These are phyloP conservation scores for Nephrotoma flavescens DNA, from an alignment of 2,888 invertebrate genomes.

Conservation along the genomic window DNA sequence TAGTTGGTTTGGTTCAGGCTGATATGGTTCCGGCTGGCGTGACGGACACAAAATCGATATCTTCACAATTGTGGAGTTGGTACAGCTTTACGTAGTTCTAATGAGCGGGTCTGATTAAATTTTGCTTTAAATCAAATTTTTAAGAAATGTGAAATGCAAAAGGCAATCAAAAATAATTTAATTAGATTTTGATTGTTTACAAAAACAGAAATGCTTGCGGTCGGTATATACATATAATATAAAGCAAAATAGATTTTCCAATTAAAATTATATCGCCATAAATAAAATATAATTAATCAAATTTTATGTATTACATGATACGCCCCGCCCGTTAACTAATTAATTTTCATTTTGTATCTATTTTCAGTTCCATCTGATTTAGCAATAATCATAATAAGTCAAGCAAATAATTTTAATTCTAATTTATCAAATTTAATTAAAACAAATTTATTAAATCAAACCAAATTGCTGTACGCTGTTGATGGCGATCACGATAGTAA, in stretches of 20 bases:
- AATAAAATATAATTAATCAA: constrained; percentile 20
- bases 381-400: constrained; percentile 48
- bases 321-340: too few relatives aligned
- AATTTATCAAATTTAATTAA: constrained; percentile 13
- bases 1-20: too few relatives aligned
- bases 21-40: too few relatives aligned
- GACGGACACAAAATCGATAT: too few relatives aligned
- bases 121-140: too few relatives aligned
- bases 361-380: constrained; percentile 28
- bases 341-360: background rate
- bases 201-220: constrained; percentile 27
- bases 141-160: too few relatives aligned
- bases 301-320: constrained; percentile 36
- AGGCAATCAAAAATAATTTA: too few relatives aligned
- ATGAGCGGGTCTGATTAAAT: too few relatives aligned
- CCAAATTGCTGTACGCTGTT: background rate
- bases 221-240: constrained; percentile 37
- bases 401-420: constrained; percentile 37
- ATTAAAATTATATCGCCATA: constrained; percentile 8
- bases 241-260: constrained; percentile 32
- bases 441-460: background rate
- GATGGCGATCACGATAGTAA: background rate
- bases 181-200: too few relatives aligned
- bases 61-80: too few relatives aligned
- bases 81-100: too few relatives aligned